Evolutionary conservation across 92 coral and sea anemone species (phyloP), one percentile per base, ranked within the genome.

Genomic region (Phenganax subtilis): DNA sequence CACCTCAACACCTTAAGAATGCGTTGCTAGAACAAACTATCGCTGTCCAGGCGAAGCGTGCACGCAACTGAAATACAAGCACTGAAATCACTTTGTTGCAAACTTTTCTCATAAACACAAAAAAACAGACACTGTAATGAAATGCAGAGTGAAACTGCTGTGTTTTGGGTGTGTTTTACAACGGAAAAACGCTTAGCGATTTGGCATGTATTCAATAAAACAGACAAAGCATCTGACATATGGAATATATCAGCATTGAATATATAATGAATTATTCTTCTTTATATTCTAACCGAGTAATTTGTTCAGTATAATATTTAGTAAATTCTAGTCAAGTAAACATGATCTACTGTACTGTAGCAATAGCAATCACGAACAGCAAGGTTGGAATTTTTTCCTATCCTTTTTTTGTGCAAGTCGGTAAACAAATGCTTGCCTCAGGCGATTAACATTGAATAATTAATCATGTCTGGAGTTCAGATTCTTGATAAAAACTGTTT

Each of bases 391-490:
- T 6, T 14, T 61, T 15, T 25, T 15, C 28, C 9, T 5, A 61
- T 1, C 67, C 0, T 14, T 61, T 17, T 17, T 14, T 3, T 6
- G 20, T 61, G n/a, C 27, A 17, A 17, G 15, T 25, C 67, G 14
- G 67, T 61, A 61, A 61, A 61, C 28, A 61, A 61, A 61, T 14
- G 72, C 72, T 66, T 66, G 72, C 72, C 72, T 30, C 31, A 3
- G 72, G 72, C 72, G 6, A 66, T 66, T 66, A 66, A 66, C 10
- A 37, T 9, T 66, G 31, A 66, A 66, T 66, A 66, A 25, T 66
- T 66, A 66, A 66, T 66, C 51, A 15, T 27, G 72, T 66, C 51
- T 66, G 72, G 72, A 66, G 28, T 30, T 66, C 51, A 66, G 72
- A 66, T 0, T 66, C 51, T 9, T 66, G 31, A 66, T 17, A 61